phyloP scores from a whole-genome alignment of 1,140 invertebrate genomes.

The Drosophila subpulchrella region DNA sequence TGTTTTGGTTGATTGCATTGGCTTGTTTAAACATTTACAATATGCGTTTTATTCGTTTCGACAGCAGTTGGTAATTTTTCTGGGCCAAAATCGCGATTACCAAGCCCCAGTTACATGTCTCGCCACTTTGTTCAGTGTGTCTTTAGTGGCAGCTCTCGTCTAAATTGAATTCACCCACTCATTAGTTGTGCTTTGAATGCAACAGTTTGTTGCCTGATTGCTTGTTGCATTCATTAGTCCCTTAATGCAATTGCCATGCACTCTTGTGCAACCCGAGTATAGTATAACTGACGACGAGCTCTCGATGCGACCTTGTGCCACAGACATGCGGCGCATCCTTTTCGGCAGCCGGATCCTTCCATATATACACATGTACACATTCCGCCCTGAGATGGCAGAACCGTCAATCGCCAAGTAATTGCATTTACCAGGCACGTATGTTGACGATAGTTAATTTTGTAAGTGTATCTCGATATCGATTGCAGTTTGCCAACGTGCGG shows the following conservation, averaged over 20 bases:
- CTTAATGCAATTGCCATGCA: conserved; percentile 66
- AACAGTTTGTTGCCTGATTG: conserved; percentile 60
- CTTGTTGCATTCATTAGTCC: conserved; percentile 64
- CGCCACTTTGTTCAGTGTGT: not conserved
- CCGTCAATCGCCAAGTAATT: conserved; percentile 80
- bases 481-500: conserved; percentile 47
- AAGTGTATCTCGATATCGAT: conserved; percentile 83
- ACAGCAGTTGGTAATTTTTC: not conserved
- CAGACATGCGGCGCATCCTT: conserved; percentile 38
- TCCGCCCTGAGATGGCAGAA: conserved; percentile 7
- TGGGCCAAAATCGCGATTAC: not conserved
- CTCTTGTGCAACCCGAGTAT: conserved; percentile 39
- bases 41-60: conserved; percentile 23
- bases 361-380: not conserved
- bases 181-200: conserved; percentile 48
- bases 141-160: not conserved
- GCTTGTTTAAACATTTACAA: conserved; percentile 61
- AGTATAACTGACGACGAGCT: conserved; percentile 19
- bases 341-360: conserved; percentile 15
- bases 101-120: not conserved
- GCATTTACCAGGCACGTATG: conserved; percentile 82
- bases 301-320: conserved; percentile 45
- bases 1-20: conserved; percentile 30
- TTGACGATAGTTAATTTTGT: conserved; percentile 83
- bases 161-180: conserved; percentile 41